Conservation (phyloP, 2,888 invertebrate genomes). For the Xylocampa areola region DNA sequence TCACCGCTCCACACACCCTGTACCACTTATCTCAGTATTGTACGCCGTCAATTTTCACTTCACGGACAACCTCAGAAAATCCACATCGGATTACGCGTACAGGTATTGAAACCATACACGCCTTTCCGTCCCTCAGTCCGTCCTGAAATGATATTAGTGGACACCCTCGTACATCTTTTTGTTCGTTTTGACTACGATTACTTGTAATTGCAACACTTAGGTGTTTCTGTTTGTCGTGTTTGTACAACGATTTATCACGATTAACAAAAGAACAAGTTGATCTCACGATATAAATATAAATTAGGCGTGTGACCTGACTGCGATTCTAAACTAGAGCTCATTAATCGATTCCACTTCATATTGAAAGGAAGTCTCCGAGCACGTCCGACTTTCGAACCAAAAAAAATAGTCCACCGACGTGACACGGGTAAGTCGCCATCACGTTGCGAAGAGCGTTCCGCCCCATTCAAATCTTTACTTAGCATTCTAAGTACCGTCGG, state of each 20-base stretch:
- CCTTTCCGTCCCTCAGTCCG: constrained; percentile 79
- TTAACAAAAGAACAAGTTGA: constrained; percentile 41
- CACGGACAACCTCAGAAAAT: constrained; percentile 65
- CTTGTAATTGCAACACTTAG: constrained; percentile 54
- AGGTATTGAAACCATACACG: constrained; percentile 76
- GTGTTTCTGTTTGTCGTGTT: constrained; percentile 45
- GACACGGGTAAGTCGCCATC: constrained; percentile 78
- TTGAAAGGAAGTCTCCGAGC: constrained; percentile 71
- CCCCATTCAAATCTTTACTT: constrained; percentile 83
- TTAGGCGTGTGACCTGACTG: constrained; percentile 62
- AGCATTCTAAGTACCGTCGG: constrained; percentile 82
- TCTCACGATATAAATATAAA: constrained; percentile 47
- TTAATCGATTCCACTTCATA: constrained; percentile 76
- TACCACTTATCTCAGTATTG: constrained; percentile 75
- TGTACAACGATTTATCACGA: constrained; percentile 55
- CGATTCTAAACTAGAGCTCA: constrained; percentile 69
- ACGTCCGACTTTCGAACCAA: constrained; percentile 75
- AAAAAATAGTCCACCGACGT: constrained; percentile 76
- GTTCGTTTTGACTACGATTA: constrained; percentile 38
- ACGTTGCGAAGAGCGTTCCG: constrained; percentile 75
- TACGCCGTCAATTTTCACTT: constrained; percentile 65
- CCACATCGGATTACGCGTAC: constrained; percentile 65
- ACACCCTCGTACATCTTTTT: constrained; percentile 69
- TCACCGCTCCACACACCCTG: constrained; percentile 60
- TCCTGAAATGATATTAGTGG: constrained; percentile 77